phyloP scores from a whole-genome alignment of 2,113 vertebrate species.

The Oncorhynchus gorbuscha region DNA sequence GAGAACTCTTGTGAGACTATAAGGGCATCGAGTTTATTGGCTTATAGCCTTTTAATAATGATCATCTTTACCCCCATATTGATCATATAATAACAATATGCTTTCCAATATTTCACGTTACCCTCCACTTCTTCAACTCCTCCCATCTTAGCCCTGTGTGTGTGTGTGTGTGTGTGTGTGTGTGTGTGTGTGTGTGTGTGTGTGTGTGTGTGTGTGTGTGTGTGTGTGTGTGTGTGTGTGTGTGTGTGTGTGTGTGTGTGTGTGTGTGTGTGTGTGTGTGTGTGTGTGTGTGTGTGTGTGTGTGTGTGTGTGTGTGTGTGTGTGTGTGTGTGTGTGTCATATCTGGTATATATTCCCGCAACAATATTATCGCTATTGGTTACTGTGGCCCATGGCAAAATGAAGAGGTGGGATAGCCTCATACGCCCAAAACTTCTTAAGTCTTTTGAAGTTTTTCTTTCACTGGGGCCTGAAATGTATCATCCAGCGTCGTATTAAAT shows the following conservation, averaged over 20 bases:
- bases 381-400: conserved; percentile 68
- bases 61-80: background rate
- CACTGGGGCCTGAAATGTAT: conserved; percentile 80
- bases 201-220: background rate
- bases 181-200: conserved; percentile 2
- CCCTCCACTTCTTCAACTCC: background rate
- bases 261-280: background rate
- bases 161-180: too few relatives aligned
- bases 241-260: conserved; percentile 7
- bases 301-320: background rate
- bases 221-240: too few relatives aligned
- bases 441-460: conserved; percentile 78
- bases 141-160: background rate
- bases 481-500: conserved; percentile 79
- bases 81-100: background rate
- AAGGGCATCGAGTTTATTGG: background rate
- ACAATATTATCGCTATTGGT: conserved; percentile 70
- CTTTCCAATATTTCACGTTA: background rate
- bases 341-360: conserved; percentile 56
- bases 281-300: too few relatives aligned
- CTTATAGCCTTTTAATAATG: background rate
- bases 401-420: conserved; percentile 71
- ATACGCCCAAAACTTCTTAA: conserved; percentile 78
- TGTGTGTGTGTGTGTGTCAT: background rate
- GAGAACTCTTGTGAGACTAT: background rate